Evolutionary conservation across 2,797 vertebrate species (phyloP).

Genomic region (Tokudaia muenninki): DNA sequence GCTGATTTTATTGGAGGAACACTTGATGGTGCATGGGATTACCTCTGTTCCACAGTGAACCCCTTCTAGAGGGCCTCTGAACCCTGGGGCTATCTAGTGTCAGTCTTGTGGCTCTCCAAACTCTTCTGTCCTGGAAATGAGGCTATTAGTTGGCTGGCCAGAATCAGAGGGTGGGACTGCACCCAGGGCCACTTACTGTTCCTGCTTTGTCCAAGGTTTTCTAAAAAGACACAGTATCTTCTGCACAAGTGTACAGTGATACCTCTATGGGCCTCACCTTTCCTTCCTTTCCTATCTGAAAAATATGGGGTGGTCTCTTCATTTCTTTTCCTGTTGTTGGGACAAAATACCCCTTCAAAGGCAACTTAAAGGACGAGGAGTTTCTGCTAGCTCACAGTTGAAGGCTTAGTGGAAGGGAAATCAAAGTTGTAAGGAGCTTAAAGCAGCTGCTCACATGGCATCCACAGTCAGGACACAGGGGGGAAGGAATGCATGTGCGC

Average conservation of each 20-base stretch:
- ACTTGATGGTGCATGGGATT: too few relatives aligned
- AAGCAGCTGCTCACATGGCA: neutral
- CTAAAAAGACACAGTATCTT: constrained; percentile 6
- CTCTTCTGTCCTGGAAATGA: constrained; percentile 10
- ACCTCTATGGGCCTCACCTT: neutral
- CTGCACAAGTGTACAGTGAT: neutral
- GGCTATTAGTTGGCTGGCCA: neutral
- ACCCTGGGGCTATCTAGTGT: neutral
- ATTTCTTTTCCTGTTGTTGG: neutral
- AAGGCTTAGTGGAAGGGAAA: neutral
- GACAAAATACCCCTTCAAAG: neutral
- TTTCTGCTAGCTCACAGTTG: neutral
- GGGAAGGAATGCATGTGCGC: neutral
- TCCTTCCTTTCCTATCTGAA: neutral
- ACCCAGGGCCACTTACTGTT: neutral
- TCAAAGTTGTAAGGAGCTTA: neutral
- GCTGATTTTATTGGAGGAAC: too few relatives aligned
- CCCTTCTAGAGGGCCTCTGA: too few relatives aligned
- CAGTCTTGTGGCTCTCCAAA: neutral
- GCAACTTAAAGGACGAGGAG: neutral
- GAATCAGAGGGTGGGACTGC: neutral
- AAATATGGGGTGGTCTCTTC: neutral
- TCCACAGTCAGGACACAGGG: neutral
- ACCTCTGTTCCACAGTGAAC: too few relatives aligned
- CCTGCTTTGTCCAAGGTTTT: neutral